Percentiles rank a stretch among this genome's conserved stretches.
These are phyloP conservation scores for Echinometra lucunter DNA, from an alignment of 53 echinoderm and acorn worm genomes.

Conservation along the genomic window DNA sequence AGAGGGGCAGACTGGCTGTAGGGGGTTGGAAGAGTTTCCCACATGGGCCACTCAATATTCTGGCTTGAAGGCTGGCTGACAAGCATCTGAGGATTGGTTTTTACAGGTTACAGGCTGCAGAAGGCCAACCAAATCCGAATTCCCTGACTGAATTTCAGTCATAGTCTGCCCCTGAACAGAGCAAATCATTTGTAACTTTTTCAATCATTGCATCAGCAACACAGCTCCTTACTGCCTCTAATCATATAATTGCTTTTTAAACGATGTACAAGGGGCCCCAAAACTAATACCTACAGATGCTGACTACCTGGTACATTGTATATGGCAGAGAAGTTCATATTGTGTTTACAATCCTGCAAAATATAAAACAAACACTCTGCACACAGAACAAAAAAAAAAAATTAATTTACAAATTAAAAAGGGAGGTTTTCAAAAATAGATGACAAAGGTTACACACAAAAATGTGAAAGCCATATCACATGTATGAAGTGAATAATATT, in stretches of 20 bases:
- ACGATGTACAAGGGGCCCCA: neutral
- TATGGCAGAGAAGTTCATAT: neutral
- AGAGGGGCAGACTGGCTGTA: no score
- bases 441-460: neutral
- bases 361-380: constrained; percentile 31
- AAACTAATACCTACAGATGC: neutral
- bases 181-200: no score
- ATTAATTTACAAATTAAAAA: constrained; percentile 51
- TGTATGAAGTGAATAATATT: neutral
- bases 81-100: no score
- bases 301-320: no score
- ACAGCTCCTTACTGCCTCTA: neutral
- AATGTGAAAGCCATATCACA: neutral
- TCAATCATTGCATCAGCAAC: neutral
- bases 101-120: no score
- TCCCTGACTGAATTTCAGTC: no score
- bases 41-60: no score
- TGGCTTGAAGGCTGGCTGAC: no score
- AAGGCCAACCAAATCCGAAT: no score
- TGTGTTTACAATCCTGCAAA: neutral
- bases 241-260: neutral
- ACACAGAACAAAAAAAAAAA: neutral
- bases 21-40: no score
- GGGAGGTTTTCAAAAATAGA: constrained; percentile 30
- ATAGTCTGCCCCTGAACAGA: no score